These are phyloP conservation scores for Drosophila anceps DNA, from an alignment of 2,888 invertebrate species.

Conservation along the genomic window DNA sequence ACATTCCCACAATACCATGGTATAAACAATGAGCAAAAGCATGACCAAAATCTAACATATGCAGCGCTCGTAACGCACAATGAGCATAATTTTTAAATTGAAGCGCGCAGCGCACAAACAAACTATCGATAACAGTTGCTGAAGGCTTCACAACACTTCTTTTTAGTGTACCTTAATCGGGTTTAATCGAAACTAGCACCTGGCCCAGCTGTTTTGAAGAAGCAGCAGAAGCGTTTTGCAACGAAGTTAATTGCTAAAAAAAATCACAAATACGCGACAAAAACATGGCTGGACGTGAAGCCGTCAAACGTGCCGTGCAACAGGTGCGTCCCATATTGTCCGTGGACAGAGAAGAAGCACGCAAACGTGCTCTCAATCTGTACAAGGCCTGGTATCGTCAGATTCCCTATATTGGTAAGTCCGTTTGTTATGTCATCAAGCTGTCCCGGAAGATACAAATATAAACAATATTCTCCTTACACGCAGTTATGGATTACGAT, in stretches of 20 bases:
- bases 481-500: constrained; percentile 92
- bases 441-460: constrained; percentile 9
- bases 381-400: constrained; percentile 98
- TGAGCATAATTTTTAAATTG: constrained; percentile 18
- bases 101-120: constrained; percentile 15
- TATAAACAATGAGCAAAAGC: constrained; percentile 37
- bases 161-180: not conserved
- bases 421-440: constrained; percentile 74
- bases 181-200: constrained; percentile 18
- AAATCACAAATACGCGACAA: constrained; percentile 20
- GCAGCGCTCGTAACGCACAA: not conserved
- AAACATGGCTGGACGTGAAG: constrained; percentile 84
- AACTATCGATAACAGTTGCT: constrained; percentile 27
- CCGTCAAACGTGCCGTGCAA: constrained; percentile 86
- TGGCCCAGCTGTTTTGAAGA: constrained; percentile 51
- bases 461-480: constrained; percentile 47
- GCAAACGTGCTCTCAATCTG: constrained; percentile 92
- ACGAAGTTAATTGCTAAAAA: constrained; percentile 31
- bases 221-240: constrained; percentile 54
- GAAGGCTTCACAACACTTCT: constrained; percentile 21
- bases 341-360: constrained; percentile 91
- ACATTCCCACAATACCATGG: constrained; percentile 56
- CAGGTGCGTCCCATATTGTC: constrained; percentile 96
- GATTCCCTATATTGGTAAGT: constrained; percentile 93
- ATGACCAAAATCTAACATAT: constrained; percentile 36